Percentiles rank a stretch among this genome's conserved stretches.
phyloP scores from a whole-genome alignment of 2,888 invertebrate species.

The Cacoxenus indagator region DNA sequence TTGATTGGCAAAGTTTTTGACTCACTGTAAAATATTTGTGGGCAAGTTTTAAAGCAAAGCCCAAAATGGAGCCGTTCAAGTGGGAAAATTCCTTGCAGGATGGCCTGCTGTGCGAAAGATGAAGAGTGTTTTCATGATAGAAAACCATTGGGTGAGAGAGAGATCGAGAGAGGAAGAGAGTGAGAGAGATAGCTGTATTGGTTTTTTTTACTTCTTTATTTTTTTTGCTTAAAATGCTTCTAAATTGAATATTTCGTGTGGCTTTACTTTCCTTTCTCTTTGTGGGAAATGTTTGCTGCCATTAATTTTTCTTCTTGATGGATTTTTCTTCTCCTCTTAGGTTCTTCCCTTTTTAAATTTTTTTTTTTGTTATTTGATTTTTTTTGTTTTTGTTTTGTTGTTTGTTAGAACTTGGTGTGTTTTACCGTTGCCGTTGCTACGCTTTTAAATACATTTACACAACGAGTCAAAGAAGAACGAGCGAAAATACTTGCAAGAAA shows the following conservation, averaged over 20 bases:
- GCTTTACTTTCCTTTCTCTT: slow-evolving; percentile 43
- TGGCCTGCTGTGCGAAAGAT: neutral
- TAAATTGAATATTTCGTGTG: slow-evolving; percentile 57
- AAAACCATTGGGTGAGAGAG: neutral
- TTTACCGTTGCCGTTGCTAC: too few species aligned
- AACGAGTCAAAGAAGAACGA: too few species aligned
- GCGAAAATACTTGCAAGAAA: neutral
- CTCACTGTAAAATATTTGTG: neutral
- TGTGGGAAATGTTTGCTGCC: slow-evolving; percentile 39
- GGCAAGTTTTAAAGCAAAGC: neutral
- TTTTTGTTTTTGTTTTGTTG: too few species aligned
- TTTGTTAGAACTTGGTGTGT: too few species aligned
- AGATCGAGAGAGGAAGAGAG: neutral
- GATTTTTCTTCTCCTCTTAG: slow-evolving; percentile 5
- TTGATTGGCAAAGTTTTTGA: neutral
- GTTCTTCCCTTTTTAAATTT: neutral
- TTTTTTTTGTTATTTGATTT: too few species aligned
- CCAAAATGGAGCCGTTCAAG: neutral
- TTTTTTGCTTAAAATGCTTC: slow-evolving; percentile 61
- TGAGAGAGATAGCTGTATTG: neutral
- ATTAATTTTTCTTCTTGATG: slow-evolving; percentile 21
- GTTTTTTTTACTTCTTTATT: slow-evolving; percentile 1
- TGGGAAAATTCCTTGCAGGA: neutral
- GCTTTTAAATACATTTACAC: too few species aligned
- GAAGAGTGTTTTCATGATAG: neutral